These are phyloP conservation scores for Drosophila nigrodunni DNA, from an alignment of 1,140 invertebrate genomes.

Conservation along the genomic window DNA sequence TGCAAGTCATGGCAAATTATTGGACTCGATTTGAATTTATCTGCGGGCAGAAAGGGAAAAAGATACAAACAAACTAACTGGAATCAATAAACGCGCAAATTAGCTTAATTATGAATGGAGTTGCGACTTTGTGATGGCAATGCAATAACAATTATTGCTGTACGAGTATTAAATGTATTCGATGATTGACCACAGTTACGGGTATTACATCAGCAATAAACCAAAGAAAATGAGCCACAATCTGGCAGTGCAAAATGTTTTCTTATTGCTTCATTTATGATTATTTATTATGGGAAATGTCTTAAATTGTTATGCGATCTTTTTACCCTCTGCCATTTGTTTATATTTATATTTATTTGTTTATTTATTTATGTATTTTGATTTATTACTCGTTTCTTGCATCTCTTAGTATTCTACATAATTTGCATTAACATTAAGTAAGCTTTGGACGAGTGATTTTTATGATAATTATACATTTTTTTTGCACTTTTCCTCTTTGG, in stretches of 20 bases:
- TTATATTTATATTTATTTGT: neutral
- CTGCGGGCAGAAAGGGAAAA: constrained; percentile 21
- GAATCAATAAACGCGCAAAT: constrained; percentile 59
- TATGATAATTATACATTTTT: neutral
- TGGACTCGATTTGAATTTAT: constrained; percentile 23
- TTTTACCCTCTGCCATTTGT: neutral
- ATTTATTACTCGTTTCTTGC: neutral
- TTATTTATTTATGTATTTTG: neutral
- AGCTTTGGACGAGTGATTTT: neutral
- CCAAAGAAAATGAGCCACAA: constrained; percentile 21
- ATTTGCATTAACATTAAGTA: neutral
- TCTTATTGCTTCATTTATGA: constrained; percentile 21
- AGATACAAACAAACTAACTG: constrained; percentile 16
- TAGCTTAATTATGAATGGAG: constrained; percentile 62
- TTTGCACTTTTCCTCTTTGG: neutral
- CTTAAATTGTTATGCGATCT: constrained; percentile 9
- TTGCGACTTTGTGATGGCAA: constrained; percentile 35
- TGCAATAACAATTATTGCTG: constrained; percentile 34
- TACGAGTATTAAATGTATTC: constrained; percentile 20
- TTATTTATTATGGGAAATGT: constrained; percentile 43
- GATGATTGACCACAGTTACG: constrained; percentile 21
- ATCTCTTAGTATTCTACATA: neutral
- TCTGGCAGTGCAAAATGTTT: constrained; percentile 28
- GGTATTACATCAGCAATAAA: constrained; percentile 53
- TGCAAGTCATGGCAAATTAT: constrained; percentile 36